Percentiles rank a stretch among this genome's conserved stretches.
These are phyloP conservation scores for Cryptoprocta ferox DNA, from an alignment of 2,797 vertebrate species.

Conservation along the genomic window DNA sequence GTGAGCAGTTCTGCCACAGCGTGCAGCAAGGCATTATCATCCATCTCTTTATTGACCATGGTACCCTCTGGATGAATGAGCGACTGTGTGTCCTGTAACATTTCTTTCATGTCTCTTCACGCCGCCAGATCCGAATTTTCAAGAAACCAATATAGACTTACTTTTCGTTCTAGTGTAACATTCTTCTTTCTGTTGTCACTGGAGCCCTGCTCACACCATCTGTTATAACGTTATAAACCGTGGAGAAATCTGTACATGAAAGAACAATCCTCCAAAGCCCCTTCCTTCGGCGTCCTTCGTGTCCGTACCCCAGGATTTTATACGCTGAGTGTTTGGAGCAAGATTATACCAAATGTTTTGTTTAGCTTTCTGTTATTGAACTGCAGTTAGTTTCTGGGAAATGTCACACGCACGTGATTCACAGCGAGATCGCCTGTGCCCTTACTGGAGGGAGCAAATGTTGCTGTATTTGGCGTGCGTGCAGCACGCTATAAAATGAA, in stretches of 20 bases:
- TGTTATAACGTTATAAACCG: not conserved
- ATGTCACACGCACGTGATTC: not conserved
- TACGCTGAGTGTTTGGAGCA: not conserved
- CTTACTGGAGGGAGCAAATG: not conserved
- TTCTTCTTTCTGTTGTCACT: not conserved
- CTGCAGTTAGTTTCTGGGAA: not conserved
- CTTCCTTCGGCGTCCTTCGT: not conserved
- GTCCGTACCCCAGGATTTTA: not conserved
- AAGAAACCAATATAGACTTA: not conserved
- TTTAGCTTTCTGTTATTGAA: not conserved
- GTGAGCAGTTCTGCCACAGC: not conserved
- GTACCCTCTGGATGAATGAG: not conserved
- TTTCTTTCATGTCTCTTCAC: not conserved
- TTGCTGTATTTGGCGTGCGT: not conserved
- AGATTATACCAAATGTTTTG: not conserved
- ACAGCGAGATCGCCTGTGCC: not conserved
- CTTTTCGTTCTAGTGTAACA: not conserved
- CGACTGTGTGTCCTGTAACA: not conserved
- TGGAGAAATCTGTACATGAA: not conserved
- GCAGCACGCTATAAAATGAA: not conserved
- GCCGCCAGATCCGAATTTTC: not conserved
- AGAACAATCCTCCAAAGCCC: not conserved
- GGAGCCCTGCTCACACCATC: conserved; percentile 27
- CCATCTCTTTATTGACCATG: rapidly evolving
- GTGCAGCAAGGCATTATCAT: not conserved